Conservation (phyloP, 1,140 invertebrate species). For the Arion vulgaris region DNA sequence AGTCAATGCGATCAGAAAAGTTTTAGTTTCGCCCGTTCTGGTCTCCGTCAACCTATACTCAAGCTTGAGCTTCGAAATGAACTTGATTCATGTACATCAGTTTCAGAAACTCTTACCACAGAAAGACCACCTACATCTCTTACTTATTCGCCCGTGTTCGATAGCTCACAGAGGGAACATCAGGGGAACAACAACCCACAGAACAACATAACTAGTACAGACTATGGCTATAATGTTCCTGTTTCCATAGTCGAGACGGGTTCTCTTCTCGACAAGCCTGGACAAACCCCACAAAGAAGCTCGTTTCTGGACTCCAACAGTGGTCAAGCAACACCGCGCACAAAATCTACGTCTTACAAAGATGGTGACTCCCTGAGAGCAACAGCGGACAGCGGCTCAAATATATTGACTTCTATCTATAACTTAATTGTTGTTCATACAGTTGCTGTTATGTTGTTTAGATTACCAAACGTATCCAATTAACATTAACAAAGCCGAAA, state of each 20-base stretch:
- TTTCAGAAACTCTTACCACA: conserved; percentile 4
- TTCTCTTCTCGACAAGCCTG: background rate
- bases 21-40: conserved; percentile 44
- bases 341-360: background rate
- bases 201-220: background rate
- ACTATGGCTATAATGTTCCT: background rate
- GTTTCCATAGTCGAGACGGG: background rate
- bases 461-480: too few species aligned
- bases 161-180: background rate
- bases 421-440: too few species aligned
- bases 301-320: too few species aligned
- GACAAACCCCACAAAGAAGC: background rate
- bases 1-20: conserved; percentile 53
- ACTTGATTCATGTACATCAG: conserved; percentile 42
- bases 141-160: background rate
- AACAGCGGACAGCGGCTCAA: background rate
- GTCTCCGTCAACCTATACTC: conserved; percentile 41
- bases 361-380: background rate
- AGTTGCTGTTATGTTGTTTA: too few species aligned
- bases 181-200: background rate
- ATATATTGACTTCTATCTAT: too few species aligned
- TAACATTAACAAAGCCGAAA: too few species aligned
- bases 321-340: background rate
- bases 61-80: conserved; percentile 38
- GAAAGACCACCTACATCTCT: background rate